phyloP scores from a whole-genome alignment of 2,888 invertebrate species.

The Pardosa pseudoannulata region DNA sequence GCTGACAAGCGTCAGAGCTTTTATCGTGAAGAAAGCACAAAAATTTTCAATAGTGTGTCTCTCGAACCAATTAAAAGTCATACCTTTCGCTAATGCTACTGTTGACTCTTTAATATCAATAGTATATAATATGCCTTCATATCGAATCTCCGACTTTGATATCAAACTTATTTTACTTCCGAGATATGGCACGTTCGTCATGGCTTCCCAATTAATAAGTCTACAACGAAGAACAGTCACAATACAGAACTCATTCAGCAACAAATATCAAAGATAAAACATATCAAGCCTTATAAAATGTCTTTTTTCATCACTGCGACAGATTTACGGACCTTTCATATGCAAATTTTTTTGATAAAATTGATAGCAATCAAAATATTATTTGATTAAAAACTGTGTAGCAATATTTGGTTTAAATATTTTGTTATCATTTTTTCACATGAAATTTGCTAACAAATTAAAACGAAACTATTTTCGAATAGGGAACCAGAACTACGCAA shows the following conservation, averaged over 20 bases:
- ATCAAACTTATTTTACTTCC: conserved; percentile 99
- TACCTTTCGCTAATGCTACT: conserved; percentile 98
- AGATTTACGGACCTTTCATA: neutral
- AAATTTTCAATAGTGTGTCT: too few species aligned
- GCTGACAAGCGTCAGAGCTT: too few species aligned
- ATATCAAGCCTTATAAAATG: neutral
- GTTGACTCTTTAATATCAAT: conserved; percentile 99
- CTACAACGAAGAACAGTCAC: neutral
- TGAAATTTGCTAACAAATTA: too few species aligned
- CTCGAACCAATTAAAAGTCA: too few species aligned
- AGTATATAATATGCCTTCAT: conserved; percentile 99
- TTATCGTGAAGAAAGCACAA: too few species aligned
- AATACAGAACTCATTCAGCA: neutral
- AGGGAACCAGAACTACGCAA: conserved; percentile 30
- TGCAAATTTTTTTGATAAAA: neutral
- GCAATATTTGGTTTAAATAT: too few species aligned
- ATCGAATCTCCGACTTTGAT: conserved; percentile 99
- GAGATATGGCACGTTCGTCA: conserved; percentile 89
- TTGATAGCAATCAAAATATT: too few species aligned
- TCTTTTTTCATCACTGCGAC: neutral
- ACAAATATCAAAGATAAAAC: too few species aligned
- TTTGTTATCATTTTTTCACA: too few species aligned
- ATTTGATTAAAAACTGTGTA: too few species aligned
- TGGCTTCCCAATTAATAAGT: neutral
- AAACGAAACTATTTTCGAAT: conserved; percentile 21